Base-by-base conservation (phyloP, 2,888 invertebrate genomes). In the Ditylenchus weischeri region DNA sequence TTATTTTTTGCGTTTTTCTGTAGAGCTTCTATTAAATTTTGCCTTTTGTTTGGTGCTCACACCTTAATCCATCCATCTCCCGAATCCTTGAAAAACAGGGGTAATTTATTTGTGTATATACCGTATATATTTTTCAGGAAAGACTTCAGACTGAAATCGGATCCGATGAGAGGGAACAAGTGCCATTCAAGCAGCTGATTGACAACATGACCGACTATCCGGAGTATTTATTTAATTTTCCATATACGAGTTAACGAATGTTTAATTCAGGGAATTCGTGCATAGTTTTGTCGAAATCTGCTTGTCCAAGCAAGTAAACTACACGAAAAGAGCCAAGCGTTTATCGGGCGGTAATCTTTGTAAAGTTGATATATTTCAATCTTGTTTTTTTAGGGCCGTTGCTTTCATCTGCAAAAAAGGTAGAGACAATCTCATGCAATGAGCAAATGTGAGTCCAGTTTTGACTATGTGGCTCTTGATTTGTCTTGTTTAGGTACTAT, bases 221-320 rank as follows among this genome's bases (percentile, higher is more conserved):
- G 15, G 62, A 62, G 62, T 62, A 48, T 47, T 18, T 18, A 38
- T 59, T 59, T 50, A 49, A 7, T 0, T 66, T 38, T 38, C 13
- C 29, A 36, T 15, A 65, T 29, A 29, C 29, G 19, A 47, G 13
- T 11, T n/a, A 43, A 21, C 36, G 35, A n/a, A 29, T 36, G 11
- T 57, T 11, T 18, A 48, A 19, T 58, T 58, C 15, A 60, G 64
- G 8, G 58, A 57, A 64, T 57, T 43, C 15, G 11, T 65, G 35
- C 48, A 66, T 38, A 50, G 21, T 21, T 62, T 62, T 19, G 62
- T 62, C 18, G 47, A 62, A 48, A 67, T 64, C 49, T 66, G 58
- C n/a, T 10, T 47, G 64, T 60, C 68, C 66, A 68, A 57, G 11
- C 21, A 29, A 63, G 7, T 36, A 8, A 59, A n/a, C 10, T 19